Percentiles rank a stretch among this genome's conserved stretches.
Conservation (phyloP, 2,888 invertebrate species). For the Chymomyza procnemis region DNA sequence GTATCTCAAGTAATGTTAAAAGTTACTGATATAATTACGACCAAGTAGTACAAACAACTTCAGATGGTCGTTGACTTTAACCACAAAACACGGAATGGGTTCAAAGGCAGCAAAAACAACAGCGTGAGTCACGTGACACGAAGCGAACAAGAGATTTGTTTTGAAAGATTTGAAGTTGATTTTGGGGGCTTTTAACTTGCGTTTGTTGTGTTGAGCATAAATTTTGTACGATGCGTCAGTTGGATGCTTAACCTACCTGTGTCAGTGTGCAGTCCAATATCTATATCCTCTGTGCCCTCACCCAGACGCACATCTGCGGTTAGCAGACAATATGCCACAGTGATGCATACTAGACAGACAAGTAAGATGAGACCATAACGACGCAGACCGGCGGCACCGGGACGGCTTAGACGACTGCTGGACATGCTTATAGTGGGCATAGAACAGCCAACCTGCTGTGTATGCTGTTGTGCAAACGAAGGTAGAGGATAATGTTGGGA, state of each 20-base stretch:
- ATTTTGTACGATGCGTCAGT: too few species aligned
- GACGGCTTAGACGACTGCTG: background rate
- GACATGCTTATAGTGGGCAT: background rate
- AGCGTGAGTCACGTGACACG: background rate
- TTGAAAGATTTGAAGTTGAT: background rate
- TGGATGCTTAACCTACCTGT: background rate
- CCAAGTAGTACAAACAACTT: background rate
- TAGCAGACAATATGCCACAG: background rate
- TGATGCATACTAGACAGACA: background rate
- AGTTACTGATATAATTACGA: background rate
- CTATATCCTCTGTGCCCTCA: slow-evolving; percentile 15
- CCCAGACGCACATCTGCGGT: slow-evolving; percentile 34
- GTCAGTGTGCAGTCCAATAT: slow-evolving; percentile 22
- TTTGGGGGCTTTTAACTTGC: background rate
- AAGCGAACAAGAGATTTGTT: background rate
- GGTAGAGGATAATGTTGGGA: slow-evolving; percentile 7
- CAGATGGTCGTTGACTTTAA: background rate
- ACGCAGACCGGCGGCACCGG: background rate
- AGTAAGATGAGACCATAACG: background rate
- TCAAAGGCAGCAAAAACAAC: background rate
- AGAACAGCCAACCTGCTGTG: background rate
- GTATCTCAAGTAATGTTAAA: background rate
- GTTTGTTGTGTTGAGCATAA: too few species aligned
- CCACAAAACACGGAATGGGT: background rate
- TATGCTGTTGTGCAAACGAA: slow-evolving; percentile 11